Evolutionary conservation across 1,140 invertebrate genomes (phyloP).

Genomic region (Trichonephila inaurata): DNA sequence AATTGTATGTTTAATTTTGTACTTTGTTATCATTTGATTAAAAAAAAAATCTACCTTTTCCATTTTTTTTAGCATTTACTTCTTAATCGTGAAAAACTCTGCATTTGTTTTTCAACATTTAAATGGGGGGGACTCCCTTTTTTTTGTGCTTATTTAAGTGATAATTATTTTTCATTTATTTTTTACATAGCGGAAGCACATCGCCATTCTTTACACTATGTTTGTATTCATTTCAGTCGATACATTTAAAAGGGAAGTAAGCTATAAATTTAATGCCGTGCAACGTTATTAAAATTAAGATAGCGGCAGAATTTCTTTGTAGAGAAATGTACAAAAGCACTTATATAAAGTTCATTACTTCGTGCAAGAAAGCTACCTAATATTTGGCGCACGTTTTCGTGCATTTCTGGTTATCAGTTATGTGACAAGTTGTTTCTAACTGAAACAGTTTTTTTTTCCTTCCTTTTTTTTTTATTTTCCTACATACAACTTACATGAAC

Average conservation of each 20-base stretch:
- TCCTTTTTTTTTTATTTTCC: not conserved
- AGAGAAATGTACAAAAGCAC: not conserved
- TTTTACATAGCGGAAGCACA: too few species aligned
- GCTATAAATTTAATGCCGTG: not conserved
- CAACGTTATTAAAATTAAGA: not conserved
- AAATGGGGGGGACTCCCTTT: too few species aligned
- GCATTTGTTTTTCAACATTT: too few species aligned
- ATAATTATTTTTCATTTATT: too few species aligned
- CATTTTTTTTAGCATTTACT: too few species aligned
- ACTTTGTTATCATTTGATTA: too few species aligned
- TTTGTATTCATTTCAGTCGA: too few species aligned
- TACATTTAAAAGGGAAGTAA: not conserved
- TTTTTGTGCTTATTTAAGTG: too few species aligned
- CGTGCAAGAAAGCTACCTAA: conserved; percentile 22
- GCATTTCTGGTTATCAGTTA: conserved; percentile 55
- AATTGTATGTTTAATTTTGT: too few species aligned
- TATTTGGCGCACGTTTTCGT: conserved; percentile 51
- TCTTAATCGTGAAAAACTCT: too few species aligned
- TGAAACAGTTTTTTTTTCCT: not conserved
- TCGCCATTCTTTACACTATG: too few species aligned
- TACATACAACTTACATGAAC: not conserved
- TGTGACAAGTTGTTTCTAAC: conserved; percentile 36
- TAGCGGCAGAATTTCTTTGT: not conserved
- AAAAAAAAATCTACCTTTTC: too few species aligned
- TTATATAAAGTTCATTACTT: not conserved